Percentiles rank a stretch among this genome's conserved stretches.
These are phyloP conservation scores for Malurus leucopterus DNA, from an alignment of 2,797 vertebrate species.

Conservation along the genomic window DNA sequence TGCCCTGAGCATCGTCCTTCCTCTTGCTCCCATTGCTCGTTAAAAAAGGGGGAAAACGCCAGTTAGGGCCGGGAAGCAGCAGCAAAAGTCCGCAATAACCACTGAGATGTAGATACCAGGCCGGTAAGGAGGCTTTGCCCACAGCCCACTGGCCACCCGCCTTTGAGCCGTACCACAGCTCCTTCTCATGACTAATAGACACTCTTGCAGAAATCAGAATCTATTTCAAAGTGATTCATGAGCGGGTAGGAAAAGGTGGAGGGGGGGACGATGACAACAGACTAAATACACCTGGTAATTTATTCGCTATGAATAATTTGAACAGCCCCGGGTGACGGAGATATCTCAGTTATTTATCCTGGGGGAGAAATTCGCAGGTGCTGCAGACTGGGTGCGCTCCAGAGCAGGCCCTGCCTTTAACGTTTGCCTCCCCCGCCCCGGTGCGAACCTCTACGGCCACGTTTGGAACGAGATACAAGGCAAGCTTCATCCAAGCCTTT, in stretches of 20 bases:
- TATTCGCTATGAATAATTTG: slow-evolving; percentile 55
- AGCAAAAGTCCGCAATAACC: not conserved
- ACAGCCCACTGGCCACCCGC: not conserved
- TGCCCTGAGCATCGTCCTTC: accelerated
- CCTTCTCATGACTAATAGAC: slow-evolving; percentile 41
- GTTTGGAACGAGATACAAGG: slow-evolving; percentile 43
- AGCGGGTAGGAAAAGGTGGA: not conserved
- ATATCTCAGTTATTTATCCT: slow-evolving; percentile 52
- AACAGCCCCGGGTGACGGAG: slow-evolving; percentile 17
- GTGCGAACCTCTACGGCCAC: not conserved
- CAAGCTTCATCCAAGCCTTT: not conserved
- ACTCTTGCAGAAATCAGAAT: slow-evolving; percentile 39
- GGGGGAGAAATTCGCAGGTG: slow-evolving; percentile 49
- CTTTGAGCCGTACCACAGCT: not conserved
- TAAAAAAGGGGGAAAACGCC: not conserved
- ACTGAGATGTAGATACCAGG: not conserved
- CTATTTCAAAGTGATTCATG: slow-evolving; percentile 44
- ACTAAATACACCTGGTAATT: slow-evolving; percentile 51
- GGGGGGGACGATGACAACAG: not conserved
- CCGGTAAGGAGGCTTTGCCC: not conserved
- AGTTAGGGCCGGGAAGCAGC: accelerated
- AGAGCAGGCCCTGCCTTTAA: not conserved
- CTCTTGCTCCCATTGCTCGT: not conserved
- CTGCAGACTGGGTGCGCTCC: slow-evolving; percentile 29
- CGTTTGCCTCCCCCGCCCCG: not conserved